phyloP scores from a whole-genome alignment of 2,797 vertebrate genomes.

The Melanotaenia maccullochi region DNA sequence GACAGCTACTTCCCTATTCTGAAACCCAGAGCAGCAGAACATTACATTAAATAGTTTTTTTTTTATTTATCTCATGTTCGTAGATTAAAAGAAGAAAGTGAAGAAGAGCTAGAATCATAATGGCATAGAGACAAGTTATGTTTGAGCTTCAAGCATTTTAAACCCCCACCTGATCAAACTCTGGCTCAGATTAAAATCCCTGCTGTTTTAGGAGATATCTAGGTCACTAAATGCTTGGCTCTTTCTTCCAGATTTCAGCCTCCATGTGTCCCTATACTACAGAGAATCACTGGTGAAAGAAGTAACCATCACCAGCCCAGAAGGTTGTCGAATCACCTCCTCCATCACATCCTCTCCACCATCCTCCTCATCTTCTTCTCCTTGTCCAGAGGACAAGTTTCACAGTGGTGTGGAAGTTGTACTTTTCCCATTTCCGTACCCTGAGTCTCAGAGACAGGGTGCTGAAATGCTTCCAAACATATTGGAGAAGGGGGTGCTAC shows the following conservation, averaged over 20 bases:
- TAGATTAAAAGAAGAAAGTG: background rate
- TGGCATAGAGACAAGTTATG: conserved; percentile 1
- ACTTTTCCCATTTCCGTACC: conserved; percentile 93
- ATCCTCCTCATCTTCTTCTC: conserved; percentile 81
- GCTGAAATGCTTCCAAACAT: conserved; percentile 91
- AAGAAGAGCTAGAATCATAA: conserved; percentile 6
- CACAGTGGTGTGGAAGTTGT: conserved; percentile 88
- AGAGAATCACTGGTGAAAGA: conserved; percentile 94
- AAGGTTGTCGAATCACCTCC: conserved; percentile 94
- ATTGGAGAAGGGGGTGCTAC: conserved; percentile 91
- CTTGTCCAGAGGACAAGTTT: conserved; percentile 79
- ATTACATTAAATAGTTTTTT: background rate
- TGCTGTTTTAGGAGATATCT: background rate
- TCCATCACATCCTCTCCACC: conserved; percentile 68
- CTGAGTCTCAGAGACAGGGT: conserved; percentile 91
- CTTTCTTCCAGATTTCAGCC: conserved; percentile 85
- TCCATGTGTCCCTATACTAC: conserved; percentile 95
- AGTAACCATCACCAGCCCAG: conserved; percentile 89
- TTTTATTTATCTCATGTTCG: background rate
- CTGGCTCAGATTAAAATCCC: background rate
- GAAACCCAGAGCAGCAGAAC: conserved; percentile 13
- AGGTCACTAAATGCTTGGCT: background rate
- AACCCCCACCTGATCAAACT: background rate
- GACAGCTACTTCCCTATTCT: conserved; percentile 52
- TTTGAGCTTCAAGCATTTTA: background rate